Evolutionary conservation across 2,113 vertebrate species (phyloP).

Genomic region (Hyla sarda): DNA sequence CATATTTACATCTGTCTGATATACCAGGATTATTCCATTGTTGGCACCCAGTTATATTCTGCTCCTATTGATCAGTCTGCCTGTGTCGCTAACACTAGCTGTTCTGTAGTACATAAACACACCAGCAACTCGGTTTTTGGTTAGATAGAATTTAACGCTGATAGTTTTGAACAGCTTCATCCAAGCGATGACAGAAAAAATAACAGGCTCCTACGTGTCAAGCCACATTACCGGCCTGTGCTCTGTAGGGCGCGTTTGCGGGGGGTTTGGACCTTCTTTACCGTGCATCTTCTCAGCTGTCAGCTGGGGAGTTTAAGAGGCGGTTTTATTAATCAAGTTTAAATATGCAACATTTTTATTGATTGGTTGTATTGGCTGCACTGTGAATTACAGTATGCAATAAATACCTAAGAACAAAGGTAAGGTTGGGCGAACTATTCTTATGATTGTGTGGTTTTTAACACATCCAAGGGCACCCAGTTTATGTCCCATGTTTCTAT

Average conservation of each 20-base stretch:
- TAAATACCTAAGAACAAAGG: neutral
- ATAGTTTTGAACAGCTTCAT: slow-evolving; percentile 92
- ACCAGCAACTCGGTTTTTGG: slow-evolving; percentile 45
- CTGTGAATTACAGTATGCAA: neutral
- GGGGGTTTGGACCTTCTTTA: slow-evolving; percentile 84
- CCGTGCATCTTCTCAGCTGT: slow-evolving; percentile 59
- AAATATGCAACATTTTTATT: slow-evolving; percentile 18
- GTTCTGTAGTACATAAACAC: neutral
- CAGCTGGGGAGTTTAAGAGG: neutral
- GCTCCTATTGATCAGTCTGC: no score
- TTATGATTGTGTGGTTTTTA: neutral
- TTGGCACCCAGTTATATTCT: no score
- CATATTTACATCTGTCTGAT: no score
- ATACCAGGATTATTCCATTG: no score
- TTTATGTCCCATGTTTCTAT: no score
- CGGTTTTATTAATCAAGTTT: neutral
- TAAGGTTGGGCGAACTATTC: neutral
- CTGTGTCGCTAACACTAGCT: neutral
- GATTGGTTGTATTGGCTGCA: neutral
- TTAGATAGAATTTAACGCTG: slow-evolving; percentile 78
- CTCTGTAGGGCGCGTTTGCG: slow-evolving; percentile 90
- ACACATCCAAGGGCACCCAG: no score
- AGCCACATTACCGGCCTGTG: slow-evolving; percentile 83
- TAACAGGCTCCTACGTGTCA: slow-evolving; percentile 91
- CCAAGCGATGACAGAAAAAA: slow-evolving; percentile 90